These are phyloP conservation scores for Lasioglossum malachurum DNA, from an alignment of 2,888 invertebrate genomes.

Conservation along the genomic window DNA sequence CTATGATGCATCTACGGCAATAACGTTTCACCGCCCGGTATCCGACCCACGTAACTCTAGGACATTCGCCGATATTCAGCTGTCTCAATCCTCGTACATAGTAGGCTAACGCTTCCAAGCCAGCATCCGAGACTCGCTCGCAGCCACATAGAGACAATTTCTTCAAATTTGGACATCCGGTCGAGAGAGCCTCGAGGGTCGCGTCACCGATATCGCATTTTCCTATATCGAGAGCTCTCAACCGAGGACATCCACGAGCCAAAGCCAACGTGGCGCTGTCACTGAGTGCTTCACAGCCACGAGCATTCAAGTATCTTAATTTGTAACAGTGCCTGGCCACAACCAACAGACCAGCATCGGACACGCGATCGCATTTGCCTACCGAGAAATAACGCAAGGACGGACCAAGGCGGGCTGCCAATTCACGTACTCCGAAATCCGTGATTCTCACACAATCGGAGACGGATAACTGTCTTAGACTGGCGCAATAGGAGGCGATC, in stretches of 20 bases:
- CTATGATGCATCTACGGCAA: constrained; percentile 96
- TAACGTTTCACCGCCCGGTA: constrained; percentile 96
- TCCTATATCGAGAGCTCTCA: constrained; percentile 95
- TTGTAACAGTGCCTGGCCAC: constrained; percentile 95
- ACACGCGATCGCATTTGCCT: constrained; percentile 96
- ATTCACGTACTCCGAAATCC: constrained; percentile 95
- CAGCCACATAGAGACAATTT: constrained; percentile 96
- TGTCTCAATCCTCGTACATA: constrained; percentile 96
- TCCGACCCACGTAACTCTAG: constrained; percentile 92
- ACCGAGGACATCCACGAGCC: constrained; percentile 93
- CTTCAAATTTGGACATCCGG: constrained; percentile 95
- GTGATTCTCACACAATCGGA: constrained; percentile 96
- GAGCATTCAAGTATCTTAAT: constrained; percentile 94
- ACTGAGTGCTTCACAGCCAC: constrained; percentile 97
- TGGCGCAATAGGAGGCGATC: constrained; percentile 94
- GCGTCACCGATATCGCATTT: constrained; percentile 97
- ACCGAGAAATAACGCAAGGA: constrained; percentile 96
- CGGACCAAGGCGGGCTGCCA: constrained; percentile 93
- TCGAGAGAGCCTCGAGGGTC: constrained; percentile 93
- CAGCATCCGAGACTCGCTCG: constrained; percentile 95
- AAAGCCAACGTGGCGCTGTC: constrained; percentile 95
- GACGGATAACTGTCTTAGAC: constrained; percentile 94
- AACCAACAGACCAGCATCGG: constrained; percentile 95
- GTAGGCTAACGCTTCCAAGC: constrained; percentile 94
- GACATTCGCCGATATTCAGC: constrained; percentile 96